These are phyloP conservation scores for Drosophila ironensis DNA, from an alignment of 1,140 invertebrate species.

Conservation along the genomic window DNA sequence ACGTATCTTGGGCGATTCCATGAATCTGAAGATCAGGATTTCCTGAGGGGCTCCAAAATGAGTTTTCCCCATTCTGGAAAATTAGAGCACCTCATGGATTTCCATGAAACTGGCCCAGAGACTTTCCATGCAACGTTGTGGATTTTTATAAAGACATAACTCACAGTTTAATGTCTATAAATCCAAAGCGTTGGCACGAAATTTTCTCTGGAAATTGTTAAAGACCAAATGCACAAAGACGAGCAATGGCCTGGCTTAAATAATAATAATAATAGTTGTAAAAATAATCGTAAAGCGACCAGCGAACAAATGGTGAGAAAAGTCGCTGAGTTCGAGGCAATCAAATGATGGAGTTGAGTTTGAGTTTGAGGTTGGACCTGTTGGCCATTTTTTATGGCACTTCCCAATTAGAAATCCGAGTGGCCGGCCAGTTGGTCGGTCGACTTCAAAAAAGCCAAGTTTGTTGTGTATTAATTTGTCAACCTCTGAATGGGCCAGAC, in stretches of 20 bases:
- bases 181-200: conserved; percentile 31
- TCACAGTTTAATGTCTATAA: conserved; percentile 54
- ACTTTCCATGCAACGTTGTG: conserved; percentile 4
- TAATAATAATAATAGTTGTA: conserved; percentile 35
- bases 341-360: conserved; percentile 55
- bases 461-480: conserved; percentile 67
- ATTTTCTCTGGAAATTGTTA: conserved; percentile 67
- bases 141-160: conserved; percentile 58
- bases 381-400: conserved; percentile 41
- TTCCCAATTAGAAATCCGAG: conserved; percentile 56
- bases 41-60: too few relatives aligned
- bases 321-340: conserved; percentile 29
- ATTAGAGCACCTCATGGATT: too few relatives aligned
- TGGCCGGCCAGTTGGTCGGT: conserved; percentile 29
- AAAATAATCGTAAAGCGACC: conserved; percentile 35
- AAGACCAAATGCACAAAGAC: conserved; percentile 24
- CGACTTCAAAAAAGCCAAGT: conserved; percentile 58
- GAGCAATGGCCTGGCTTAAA: not conserved
- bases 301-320: conserved; percentile 58
- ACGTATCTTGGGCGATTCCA: too few relatives aligned
- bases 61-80: not conserved
- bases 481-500: conserved; percentile 19
- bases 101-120: too few relatives aligned
- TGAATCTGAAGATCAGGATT: too few relatives aligned
- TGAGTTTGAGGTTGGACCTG: not conserved